A percentile compares a stretch with the other conserved stretches of the same genome.
Evolutionary conservation across 2,888 invertebrate genomes (phyloP).

Genomic region (Cantharis lateralis): DNA sequence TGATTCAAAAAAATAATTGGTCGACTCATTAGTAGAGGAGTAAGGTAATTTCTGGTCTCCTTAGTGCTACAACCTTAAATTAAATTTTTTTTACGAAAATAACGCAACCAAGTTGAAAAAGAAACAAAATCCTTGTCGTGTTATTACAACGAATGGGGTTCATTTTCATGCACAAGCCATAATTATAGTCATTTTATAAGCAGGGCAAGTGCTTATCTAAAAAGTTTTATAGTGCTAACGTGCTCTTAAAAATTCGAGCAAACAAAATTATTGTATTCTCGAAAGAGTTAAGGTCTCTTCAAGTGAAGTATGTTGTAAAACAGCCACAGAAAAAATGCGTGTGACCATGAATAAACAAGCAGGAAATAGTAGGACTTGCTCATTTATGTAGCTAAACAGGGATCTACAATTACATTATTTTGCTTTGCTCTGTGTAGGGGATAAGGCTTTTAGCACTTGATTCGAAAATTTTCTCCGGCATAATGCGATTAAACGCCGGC

Average conservation of each 20-base stretch:
- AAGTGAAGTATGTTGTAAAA: constrained; percentile 4
- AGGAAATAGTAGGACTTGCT: constrained; percentile 13
- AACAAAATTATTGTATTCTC: constrained; percentile 8
- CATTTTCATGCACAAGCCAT: not conserved
- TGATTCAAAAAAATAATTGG: not conserved
- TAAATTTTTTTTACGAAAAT: not conserved
- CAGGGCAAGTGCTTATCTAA: not conserved
- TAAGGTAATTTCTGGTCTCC: not conserved
- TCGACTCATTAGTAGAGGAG: not conserved
- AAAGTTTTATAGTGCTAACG: not conserved
- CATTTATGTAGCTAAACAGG: constrained; percentile 18
- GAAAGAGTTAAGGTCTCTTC: not conserved
- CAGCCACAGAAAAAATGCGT: not conserved
- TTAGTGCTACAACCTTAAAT: not conserved
- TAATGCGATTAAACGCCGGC: not conserved
- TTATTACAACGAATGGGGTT: not conserved
- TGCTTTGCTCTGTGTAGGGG: constrained; percentile 10
- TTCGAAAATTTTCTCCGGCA: not conserved
- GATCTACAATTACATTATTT: constrained; percentile 19
- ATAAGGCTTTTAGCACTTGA: constrained; percentile 7
- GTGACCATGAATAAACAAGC: constrained; percentile 14
- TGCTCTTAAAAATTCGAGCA: not conserved
- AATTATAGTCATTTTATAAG: not conserved
- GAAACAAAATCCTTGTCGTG: not conserved
- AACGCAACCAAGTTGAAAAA: not conserved